A percentile compares a stretch with the other conserved stretches of the same genome.
Evolutionary conservation across 2,113 vertebrate genomes (phyloP).

Genomic region (Martes martes): DNA sequence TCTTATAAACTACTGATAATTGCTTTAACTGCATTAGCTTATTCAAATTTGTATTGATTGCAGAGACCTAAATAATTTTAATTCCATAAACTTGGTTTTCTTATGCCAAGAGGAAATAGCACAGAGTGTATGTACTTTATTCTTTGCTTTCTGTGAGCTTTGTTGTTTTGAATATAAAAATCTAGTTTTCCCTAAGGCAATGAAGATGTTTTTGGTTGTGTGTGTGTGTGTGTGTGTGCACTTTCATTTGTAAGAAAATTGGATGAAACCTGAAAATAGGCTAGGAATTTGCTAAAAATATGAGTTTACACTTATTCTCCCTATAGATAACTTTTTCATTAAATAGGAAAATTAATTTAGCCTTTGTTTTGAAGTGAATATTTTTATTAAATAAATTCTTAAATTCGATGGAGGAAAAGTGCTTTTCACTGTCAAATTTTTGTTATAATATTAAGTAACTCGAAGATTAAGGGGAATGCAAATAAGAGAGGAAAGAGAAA

Average conservation of each 20-base stretch:
- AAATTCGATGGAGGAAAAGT: not conserved
- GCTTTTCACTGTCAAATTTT: slow-evolving; percentile 19
- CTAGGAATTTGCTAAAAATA: slow-evolving; percentile 54
- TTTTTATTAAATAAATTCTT: slow-evolving; percentile 47
- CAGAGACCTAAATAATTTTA: slow-evolving; percentile 50
- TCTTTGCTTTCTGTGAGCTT: slow-evolving; percentile 23
- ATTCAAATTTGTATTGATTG: slow-evolving; percentile 44
- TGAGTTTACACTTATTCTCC: not conserved
- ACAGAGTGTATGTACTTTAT: not conserved
- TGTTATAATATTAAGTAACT: not conserved
- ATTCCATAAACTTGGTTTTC: slow-evolving; percentile 35
- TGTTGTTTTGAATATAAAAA: slow-evolving; percentile 54
- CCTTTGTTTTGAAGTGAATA: slow-evolving; percentile 29
- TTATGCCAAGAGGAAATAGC: slow-evolving; percentile 19
- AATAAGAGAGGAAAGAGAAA: not conserved
- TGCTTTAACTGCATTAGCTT: slow-evolving; percentile 9
- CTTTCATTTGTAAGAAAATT: slow-evolving; percentile 50
- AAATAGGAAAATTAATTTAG: slow-evolving; percentile 53
- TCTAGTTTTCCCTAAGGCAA: slow-evolving; percentile 41
- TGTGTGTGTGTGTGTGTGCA: not conserved
- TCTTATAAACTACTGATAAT: slow-evolving; percentile 34
- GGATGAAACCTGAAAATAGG: slow-evolving; percentile 35
- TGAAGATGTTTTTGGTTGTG: not conserved
- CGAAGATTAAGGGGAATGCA: not conserved
- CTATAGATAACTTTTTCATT: slow-evolving; percentile 47